These are phyloP conservation scores for Ceratothoa steindachneri DNA, from an alignment of 2,888 invertebrate species.

Conservation along the genomic window DNA sequence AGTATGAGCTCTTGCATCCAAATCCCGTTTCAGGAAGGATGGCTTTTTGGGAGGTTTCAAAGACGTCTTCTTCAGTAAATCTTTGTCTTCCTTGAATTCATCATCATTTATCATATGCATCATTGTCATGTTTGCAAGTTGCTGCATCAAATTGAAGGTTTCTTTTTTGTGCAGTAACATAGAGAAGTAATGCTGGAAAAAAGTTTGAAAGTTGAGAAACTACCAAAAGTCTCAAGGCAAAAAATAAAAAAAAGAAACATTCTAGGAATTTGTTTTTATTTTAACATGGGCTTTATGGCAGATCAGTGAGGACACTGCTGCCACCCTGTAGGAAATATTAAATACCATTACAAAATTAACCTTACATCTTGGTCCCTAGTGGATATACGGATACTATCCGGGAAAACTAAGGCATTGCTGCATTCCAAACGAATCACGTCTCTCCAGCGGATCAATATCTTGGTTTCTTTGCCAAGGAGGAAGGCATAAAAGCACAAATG, in stretches of 20 bases:
- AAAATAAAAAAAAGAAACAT: no score
- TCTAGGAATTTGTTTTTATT: no score
- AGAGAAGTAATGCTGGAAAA: constrained; percentile 76
- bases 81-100: constrained; percentile 82
- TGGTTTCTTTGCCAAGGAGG: constrained; percentile 84
- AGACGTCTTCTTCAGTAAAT: constrained; percentile 74
- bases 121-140: constrained; percentile 94
- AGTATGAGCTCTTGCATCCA: constrained; percentile 82
- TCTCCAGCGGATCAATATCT: constrained; percentile 81
- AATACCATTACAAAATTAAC: no score
- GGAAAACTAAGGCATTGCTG: constrained; percentile 71
- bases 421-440: constrained; percentile 77
- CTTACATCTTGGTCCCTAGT: constrained; percentile 70
- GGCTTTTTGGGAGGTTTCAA: constrained; percentile 84
- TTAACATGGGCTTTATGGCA: no score
- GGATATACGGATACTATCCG: constrained; percentile 79
- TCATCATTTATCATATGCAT: constrained; percentile 92
- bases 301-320: no score
- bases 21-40: constrained; percentile 86
- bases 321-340: no score
- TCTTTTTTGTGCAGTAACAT: constrained; percentile 84
- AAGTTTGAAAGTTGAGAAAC: background rate
- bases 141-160: constrained; percentile 86
- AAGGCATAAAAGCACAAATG: constrained; percentile 94
- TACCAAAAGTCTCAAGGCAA: constrained; percentile 16